Base-by-base conservation (phyloP, 2,888 invertebrate genomes). In the Acanthopleura granulata region DNA sequence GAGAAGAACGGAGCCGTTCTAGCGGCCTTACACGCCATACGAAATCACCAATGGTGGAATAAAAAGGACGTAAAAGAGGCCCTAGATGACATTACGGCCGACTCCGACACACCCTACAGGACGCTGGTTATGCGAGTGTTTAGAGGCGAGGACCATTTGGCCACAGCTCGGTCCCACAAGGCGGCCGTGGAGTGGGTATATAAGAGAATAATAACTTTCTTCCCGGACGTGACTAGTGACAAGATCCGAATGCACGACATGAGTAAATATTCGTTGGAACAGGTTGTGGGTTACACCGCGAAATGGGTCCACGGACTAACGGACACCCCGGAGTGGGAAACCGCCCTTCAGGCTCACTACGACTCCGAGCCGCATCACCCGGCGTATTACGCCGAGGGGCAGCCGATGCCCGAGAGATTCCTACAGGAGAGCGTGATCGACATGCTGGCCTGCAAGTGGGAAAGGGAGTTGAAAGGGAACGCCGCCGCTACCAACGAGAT, bases 211-310 rank as follows among this genome's bases (percentile, higher is more conserved):
- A n/a, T n/a, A n/a, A n/a, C n/a, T n/a, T n/a, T n/a, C n/a, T n/a
- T n/a, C n/a, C n/a, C n/a, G n/a, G n/a, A n/a, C n/a, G 75, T 78
- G 76, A 72, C 49, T n/a, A 1, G 1, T 1, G 76, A 78, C 0
- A 72, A 76, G 25, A 76, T 71, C 11, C 73, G 73, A 27, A 57
- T 29, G 3, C 78, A 78, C 70, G 78, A 78, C 40, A 40, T 75
- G 3, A 73, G 74, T 11, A 78, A 78, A 71, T 78, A 73, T 61
- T 66, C 66, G n/a, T 25, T 78, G 71, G 75, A 73, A 4, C 78
- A 78, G 29, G 73, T 73, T 0, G 57, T 78, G 15, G 78, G 78
- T 9, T 78, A 73, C 79, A 80, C 76, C 72, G 81, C 57, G 71
- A 78, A 73, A 72, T 82, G 76, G 74, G 72, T 71, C 66, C 80